phyloP scores from a whole-genome alignment of 2,797 vertebrate species.

The Poecile montanus region DNA sequence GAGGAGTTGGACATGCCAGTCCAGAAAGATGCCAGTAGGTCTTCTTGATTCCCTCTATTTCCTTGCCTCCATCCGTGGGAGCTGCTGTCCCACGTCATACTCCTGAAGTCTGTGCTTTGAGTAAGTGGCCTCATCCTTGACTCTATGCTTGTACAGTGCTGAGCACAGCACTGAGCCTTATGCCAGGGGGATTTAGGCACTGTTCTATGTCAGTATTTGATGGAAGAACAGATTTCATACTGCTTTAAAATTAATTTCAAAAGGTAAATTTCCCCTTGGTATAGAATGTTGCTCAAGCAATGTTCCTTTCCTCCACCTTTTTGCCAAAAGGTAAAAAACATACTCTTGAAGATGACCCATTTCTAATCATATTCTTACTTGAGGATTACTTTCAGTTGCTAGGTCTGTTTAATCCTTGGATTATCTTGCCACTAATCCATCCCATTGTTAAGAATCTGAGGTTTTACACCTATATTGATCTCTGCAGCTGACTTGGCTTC shows the following conservation, averaged over 20 bases:
- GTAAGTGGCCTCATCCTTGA: background rate
- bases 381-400: background rate
- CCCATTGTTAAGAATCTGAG: slow-evolving; percentile 9
- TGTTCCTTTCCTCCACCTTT: background rate
- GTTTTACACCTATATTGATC: slow-evolving; percentile 28
- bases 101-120: background rate
- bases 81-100: fast-evolving
- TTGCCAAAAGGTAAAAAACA: background rate
- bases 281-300: background rate
- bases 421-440: slow-evolving; percentile 19
- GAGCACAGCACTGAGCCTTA: background rate
- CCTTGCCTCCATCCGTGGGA: background rate
- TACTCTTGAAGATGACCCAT: background rate
- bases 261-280: background rate
- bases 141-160: background rate
- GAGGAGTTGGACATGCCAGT: fast-evolving
- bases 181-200: background rate
- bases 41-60: background rate
- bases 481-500: background rate
- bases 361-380: background rate
- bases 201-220: background rate
- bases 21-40: background rate
- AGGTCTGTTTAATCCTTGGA: slow-evolving; percentile 23
- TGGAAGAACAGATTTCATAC: background rate
- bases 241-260: background rate